A percentile compares a stretch with the other conserved stretches of the same genome.
Evolutionary conservation across 2,797 vertebrate genomes (phyloP).

Genomic region (Girardinus metallicus): DNA sequence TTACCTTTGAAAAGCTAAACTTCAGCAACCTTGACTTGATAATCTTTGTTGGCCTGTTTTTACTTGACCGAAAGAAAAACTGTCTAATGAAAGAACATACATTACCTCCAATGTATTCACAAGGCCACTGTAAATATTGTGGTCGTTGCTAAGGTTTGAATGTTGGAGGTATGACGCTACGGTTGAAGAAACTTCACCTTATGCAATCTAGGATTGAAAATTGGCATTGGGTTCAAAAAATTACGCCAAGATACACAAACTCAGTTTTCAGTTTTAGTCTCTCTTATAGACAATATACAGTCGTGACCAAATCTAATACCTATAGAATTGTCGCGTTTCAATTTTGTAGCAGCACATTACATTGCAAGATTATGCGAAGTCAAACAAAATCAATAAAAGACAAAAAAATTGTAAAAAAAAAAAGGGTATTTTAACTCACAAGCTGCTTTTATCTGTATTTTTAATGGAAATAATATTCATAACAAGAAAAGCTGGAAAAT

Average conservation of each 20-base stretch:
- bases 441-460: background rate
- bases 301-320: background rate
- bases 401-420: background rate
- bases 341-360: background rate
- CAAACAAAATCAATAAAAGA: background rate
- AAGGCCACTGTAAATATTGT: background rate
- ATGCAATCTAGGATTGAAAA: background rate
- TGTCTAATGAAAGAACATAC: background rate
- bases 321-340: background rate
- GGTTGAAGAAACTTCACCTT: background rate
- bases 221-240: slow-evolving; percentile 3
- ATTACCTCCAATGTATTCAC: background rate
- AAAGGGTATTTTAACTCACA: background rate
- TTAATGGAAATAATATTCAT: background rate
- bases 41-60: slow-evolving; percentile 14
- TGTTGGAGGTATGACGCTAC: background rate
- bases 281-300: background rate
- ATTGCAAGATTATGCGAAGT: background rate
- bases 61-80: slow-evolving; percentile 4
- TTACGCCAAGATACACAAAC: background rate
- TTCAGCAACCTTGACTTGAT: slow-evolving; percentile 10
- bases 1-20: slow-evolving; percentile 32
- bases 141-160: background rate
- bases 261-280: background rate
- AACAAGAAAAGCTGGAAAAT: background rate